Conservation (phyloP, 2,113 vertebrate species). For the Cottus gobio region DNA sequence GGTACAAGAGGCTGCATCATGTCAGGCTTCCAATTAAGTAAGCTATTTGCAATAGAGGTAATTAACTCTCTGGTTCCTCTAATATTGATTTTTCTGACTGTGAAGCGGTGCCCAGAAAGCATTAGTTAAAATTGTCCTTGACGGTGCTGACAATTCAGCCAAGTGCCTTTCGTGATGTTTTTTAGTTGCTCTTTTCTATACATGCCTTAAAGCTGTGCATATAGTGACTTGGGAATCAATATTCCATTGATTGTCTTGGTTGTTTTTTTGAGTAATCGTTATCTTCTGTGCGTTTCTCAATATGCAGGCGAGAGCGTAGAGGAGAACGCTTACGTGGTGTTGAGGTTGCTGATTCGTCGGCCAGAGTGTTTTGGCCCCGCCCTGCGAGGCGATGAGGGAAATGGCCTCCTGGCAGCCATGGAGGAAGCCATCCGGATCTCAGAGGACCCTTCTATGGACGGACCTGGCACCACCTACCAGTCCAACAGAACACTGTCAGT, state of each 20-base stretch:
- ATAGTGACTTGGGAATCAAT: neutral
- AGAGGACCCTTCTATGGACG: slow-evolving; percentile 88
- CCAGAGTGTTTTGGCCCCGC: slow-evolving; percentile 97
- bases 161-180: slow-evolving; percentile 1
- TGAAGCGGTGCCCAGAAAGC: slow-evolving; percentile 23
- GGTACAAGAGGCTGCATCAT: neutral
- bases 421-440: slow-evolving; percentile 94
- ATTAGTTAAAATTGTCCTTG: slow-evolving; percentile 43
- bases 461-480: slow-evolving; percentile 83
- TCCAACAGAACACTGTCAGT: slow-evolving; percentile 88
- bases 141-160: slow-evolving; percentile 36
- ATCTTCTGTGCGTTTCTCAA: neutral
- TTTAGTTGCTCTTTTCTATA: neutral
- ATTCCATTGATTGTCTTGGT: neutral
- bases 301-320: slow-evolving; percentile 97
- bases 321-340: slow-evolving; percentile 94
- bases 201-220: neutral
- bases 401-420: slow-evolving; percentile 91
- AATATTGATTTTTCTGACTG: slow-evolving; percentile 54
- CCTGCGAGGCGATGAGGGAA: slow-evolving; percentile 90
- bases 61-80: slow-evolving; percentile 21
- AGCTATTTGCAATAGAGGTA: slow-evolving; percentile 37
- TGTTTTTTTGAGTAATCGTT: neutral
- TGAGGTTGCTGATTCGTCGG: slow-evolving; percentile 91
- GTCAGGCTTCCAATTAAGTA: slow-evolving; percentile 37